These are phyloP conservation scores for Drosophila nigricruria DNA, from an alignment of 2,888 invertebrate genomes.

Conservation along the genomic window DNA sequence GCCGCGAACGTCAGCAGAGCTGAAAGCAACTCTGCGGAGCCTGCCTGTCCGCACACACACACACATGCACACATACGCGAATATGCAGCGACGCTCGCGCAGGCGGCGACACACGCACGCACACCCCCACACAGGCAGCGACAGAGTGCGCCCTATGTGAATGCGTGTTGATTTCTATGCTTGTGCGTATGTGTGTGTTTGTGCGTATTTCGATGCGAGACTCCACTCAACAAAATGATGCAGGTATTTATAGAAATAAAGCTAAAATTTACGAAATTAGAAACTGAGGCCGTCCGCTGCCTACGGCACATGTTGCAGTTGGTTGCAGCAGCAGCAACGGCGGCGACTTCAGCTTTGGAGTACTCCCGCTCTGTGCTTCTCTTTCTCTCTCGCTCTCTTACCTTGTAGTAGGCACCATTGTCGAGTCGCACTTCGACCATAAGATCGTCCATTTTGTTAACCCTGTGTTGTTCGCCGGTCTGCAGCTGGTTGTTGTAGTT, in stretches of 20 bases:
- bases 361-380: neutral
- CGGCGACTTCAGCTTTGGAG: conserved; percentile 13
- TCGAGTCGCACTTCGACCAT: conserved; percentile 99
- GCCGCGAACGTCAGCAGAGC: conserved; percentile 25
- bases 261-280: conserved; percentile 79
- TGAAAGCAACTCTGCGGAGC: conserved; percentile 38
- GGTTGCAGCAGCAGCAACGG: conserved; percentile 1
- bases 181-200: conserved; percentile 21
- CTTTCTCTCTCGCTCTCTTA: conserved; percentile 86
- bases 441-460: conserved; percentile 97
- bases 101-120: conserved; percentile 32
- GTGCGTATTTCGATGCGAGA: conserved; percentile 51
- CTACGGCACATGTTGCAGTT: conserved; percentile 19
- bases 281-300: conserved; percentile 57
- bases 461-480: conserved; percentile 65
- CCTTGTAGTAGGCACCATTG: conserved; percentile 99
- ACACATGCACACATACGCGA: conserved; percentile 9
- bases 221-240: conserved; percentile 75
- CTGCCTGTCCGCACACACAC: neutral
- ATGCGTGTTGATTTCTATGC: too few species aligned
- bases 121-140: conserved; percentile 46
- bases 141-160: conserved; percentile 47
- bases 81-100: conserved; percentile 47
- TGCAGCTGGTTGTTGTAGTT: conserved; percentile 32
- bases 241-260: conserved; percentile 74